A percentile compares a stretch with the other conserved stretches of the same genome.
These are phyloP conservation scores for Hylaeus anthracinus DNA, from an alignment of 1,140 invertebrate species.

Conservation along the genomic window DNA sequence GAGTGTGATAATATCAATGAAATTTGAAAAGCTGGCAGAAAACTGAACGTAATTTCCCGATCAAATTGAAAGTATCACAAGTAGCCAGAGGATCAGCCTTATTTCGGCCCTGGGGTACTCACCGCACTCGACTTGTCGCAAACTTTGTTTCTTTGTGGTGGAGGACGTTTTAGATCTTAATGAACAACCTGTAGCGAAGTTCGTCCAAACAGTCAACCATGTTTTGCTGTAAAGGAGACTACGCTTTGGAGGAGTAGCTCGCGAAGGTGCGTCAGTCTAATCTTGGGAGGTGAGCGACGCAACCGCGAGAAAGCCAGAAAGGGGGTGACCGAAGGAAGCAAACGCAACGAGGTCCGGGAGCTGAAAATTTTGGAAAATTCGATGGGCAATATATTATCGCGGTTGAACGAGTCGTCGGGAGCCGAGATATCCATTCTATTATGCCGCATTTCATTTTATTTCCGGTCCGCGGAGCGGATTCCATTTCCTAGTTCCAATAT, in stretches of 20 bases:
- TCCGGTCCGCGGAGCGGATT: slow-evolving; percentile 65
- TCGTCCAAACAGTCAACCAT: too few species aligned
- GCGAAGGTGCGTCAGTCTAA: neutral
- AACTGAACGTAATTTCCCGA: too few species aligned
- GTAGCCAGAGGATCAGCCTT: too few species aligned
- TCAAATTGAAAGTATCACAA: too few species aligned
- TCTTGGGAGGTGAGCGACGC: neutral
- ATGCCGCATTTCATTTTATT: slow-evolving; percentile 70
- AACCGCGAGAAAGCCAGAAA: neutral
- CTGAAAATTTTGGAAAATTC: slow-evolving; percentile 5
- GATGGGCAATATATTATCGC: slow-evolving; percentile 7
- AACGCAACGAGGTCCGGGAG: neutral
- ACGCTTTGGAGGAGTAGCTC: neutral
- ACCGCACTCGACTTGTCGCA: neutral
- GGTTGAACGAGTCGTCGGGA: slow-evolving; percentile 24
- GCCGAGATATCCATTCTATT: slow-evolving; percentile 40
- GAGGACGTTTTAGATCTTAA: too few species aligned
- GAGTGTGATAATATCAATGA: too few species aligned
- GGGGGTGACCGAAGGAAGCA: neutral
- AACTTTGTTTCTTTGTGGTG: neutral
- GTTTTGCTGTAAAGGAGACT: slow-evolving; percentile 9
- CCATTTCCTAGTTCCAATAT: slow-evolving; percentile 73
- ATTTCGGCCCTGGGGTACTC: too few species aligned
- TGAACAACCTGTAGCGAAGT: neutral
- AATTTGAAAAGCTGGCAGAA: too few species aligned